Base-by-base conservation (phyloP, 2,888 invertebrate species). In the Halictus quadricinctus region DNA sequence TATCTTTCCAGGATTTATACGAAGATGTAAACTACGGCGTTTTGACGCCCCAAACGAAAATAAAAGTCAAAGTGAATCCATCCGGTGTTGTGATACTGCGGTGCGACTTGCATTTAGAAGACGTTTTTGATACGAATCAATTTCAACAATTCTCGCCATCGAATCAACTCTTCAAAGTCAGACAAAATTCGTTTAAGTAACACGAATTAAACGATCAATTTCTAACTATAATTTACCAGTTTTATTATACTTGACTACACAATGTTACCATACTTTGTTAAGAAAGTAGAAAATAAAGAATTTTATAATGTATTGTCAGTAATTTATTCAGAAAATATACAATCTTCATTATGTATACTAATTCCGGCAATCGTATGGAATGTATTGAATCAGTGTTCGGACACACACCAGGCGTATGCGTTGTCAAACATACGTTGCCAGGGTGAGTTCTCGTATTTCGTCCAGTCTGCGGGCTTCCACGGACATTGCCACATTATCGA, bases 351-450 rank as follows among this genome's bases (percentile, higher is more conserved):
- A 79, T 81, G 48, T 81, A 86, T 79, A 81, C 13, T 15, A 29
- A 58, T 15, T 50, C 29, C 36, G 64, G n/a, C 25, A 41, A 41
- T 43, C 2, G 12, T 36, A 41, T 48, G 60, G 48, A 72, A 72
- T 75, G 48, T 21, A 5, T 41, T 29, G 72, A 13, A 46, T 66
- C 2, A 25, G 60, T 58, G 46, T 69, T 54, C 58, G 8, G 85
- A 50, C 0, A n/a, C 10, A 69, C 95, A 95, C 98, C 98, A 98
- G 1, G 95, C 94, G 91, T 96, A 97, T 0, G 99, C 99, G 94
- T 99, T 99, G 90, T 97, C 96, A 95, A 99, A 99, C 96, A 99
- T 97, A 87, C 96, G 96, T 88, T 98, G 96, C 99, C 99, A 99
- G 0, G 99, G 99, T 48, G 98, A 97, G 90, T 96, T 96, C 83